phyloP scores from a whole-genome alignment of 2,113 vertebrate species.

The Recurvirostra avosetta region DNA sequence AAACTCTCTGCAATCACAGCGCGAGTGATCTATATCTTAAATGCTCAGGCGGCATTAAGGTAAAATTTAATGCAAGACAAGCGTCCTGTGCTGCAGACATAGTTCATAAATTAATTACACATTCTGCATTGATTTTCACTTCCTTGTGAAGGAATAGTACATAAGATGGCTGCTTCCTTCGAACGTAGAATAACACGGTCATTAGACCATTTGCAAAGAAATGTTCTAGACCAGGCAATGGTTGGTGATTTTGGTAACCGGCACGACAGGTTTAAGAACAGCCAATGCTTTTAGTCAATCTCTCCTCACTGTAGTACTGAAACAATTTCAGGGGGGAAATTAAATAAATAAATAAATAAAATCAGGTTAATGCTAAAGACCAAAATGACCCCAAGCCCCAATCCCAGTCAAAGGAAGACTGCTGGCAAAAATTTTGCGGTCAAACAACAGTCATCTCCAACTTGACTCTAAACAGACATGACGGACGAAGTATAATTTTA shows the following conservation, averaged over 20 bases:
- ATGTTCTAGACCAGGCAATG: background rate
- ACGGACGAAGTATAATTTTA: background rate
- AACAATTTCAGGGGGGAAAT: background rate
- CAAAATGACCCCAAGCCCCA: background rate
- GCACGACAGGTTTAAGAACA: background rate
- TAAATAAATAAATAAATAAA: background rate
- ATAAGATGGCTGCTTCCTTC: background rate
- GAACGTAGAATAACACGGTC: background rate
- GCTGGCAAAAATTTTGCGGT: background rate
- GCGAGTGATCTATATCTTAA: background rate
- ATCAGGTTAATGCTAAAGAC: background rate
- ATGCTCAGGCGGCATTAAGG: background rate
- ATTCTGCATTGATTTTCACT: background rate
- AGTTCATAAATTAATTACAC: background rate
- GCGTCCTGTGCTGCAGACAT: background rate
- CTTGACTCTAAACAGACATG: background rate
- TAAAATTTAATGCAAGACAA: background rate
- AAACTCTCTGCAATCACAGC: background rate
- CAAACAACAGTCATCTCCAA: background rate
- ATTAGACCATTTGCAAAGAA: background rate
- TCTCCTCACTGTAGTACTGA: background rate
- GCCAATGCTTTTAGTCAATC: background rate
- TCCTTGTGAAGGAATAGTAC: background rate
- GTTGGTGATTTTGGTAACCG: background rate
- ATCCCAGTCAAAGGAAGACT: background rate